Evolutionary conservation across 2,797 vertebrate species (phyloP), one percentile per base, ranked within the genome.

Genomic region (Hafferia zeledoni): DNA sequence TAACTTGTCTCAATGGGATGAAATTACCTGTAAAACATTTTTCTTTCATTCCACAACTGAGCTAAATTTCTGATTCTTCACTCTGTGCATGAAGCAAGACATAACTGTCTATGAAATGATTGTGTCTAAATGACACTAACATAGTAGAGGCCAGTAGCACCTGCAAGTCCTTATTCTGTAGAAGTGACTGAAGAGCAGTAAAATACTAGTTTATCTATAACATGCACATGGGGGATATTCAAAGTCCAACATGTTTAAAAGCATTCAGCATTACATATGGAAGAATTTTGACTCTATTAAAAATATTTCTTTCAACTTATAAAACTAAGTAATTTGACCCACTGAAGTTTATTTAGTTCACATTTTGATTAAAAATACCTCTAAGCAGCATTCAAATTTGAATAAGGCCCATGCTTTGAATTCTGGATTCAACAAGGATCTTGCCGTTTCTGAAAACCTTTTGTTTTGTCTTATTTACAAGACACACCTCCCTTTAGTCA

Each of bases 61-160:
- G 23, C 72, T 91, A 85, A 91, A 96, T 93, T 87, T 95, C 71
- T 85, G 70, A 65, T 83, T 63, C 17, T 89, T 46, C 50, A 78
- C 24, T 72, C 57, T 46, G 11, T 80, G 83, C 50, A 75, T 52
- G 78, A 84, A 91, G 71, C 5, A 46, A 94, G 63, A 91, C 70
- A 87, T 23, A 94, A 94, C 85, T 90, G 70, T 90, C 71, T 83
- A 53, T 37, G 17, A 94, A 91, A 94, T 46, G 55, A 68, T 61
- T 94, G 72, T 5, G 4, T 37, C 53, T 70, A 52, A 91, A 89
- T 0, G 2, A 63, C 77, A 91, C 80, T 80, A 94, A 23, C 74
- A 75, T 22, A 91, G 68, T 55, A 85, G 37, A 94, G 49, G 37
- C 57, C 37, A 77, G 59, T 24, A 81, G 44, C 46, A 94, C 55